Evolutionary conservation across 2,113 vertebrate genomes (phyloP).

Genomic region (Onychostoma macrolepis): DNA sequence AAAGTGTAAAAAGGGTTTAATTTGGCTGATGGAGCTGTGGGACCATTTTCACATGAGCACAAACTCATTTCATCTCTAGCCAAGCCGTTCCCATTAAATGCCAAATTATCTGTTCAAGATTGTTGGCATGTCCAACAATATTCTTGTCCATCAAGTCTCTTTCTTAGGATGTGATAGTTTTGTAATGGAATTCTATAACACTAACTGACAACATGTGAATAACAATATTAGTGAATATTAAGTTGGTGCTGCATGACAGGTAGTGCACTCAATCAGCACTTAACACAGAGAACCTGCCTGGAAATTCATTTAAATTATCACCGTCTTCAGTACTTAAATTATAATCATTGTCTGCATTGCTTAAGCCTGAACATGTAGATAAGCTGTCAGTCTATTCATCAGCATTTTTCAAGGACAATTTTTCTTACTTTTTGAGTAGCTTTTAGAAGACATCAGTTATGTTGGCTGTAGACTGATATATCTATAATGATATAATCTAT

Average conservation of each 20-base stretch:
- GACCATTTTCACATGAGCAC: neutral
- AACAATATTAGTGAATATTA: neutral
- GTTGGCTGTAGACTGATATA: neutral
- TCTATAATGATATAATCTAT: too few species aligned
- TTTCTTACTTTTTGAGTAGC: neutral
- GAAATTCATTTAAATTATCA: neutral
- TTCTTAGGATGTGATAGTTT: neutral
- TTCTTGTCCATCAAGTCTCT: neutral
- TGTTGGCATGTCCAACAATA: neutral
- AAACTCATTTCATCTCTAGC: neutral
- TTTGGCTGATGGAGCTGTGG: neutral
- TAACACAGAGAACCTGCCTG: neutral
- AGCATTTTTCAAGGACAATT: neutral
- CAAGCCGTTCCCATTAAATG: neutral
- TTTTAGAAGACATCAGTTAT: neutral
- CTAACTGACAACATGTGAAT: neutral
- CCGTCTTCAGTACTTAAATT: neutral
- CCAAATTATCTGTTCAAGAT: neutral
- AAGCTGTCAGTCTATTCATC: neutral
- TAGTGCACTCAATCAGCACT: neutral
- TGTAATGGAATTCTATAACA: neutral
- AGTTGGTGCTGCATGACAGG: neutral
- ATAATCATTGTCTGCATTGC: neutral
- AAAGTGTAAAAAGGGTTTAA: neutral
- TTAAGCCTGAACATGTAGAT: neutral